Evolutionary conservation across 2,797 vertebrate species (phyloP).

Genomic region (Acrocephalus scirpaceus): DNA sequence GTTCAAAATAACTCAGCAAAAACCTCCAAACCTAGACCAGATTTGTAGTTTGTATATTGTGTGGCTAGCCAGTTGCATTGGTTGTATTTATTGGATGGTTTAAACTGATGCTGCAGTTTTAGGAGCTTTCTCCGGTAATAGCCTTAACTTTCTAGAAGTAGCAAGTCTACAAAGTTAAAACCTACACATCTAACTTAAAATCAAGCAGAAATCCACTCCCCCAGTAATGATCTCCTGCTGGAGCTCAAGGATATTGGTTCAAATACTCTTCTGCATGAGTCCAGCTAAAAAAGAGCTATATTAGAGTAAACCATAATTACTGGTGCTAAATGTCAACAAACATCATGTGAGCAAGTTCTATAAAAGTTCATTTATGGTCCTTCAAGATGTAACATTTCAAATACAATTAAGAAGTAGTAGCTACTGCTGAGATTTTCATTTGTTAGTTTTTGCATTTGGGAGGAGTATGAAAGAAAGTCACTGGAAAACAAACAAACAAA

Average conservation of each 20-base stretch:
- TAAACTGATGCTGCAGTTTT: background rate
- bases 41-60: background rate
- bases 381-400: background rate
- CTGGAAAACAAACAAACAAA: background rate
- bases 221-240: background rate
- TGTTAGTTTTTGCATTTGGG: background rate
- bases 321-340: background rate
- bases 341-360: background rate
- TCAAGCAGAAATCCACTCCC: background rate
- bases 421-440: background rate
- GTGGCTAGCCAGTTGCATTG: background rate
- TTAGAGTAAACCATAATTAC: background rate
- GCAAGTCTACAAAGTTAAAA: background rate
- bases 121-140: background rate
- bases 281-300: background rate
- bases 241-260: background rate
- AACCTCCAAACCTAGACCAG: background rate
- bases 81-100: background rate
- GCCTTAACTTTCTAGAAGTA: background rate
- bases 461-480: background rate
- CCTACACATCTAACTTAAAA: background rate
- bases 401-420: background rate
- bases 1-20: slow-evolving; percentile 24
- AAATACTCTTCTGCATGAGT: background rate
- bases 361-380: background rate